These are phyloP conservation scores for Daktulosphaira vitifoliae DNA, from an alignment of 1,140 invertebrate species.

Conservation along the genomic window DNA sequence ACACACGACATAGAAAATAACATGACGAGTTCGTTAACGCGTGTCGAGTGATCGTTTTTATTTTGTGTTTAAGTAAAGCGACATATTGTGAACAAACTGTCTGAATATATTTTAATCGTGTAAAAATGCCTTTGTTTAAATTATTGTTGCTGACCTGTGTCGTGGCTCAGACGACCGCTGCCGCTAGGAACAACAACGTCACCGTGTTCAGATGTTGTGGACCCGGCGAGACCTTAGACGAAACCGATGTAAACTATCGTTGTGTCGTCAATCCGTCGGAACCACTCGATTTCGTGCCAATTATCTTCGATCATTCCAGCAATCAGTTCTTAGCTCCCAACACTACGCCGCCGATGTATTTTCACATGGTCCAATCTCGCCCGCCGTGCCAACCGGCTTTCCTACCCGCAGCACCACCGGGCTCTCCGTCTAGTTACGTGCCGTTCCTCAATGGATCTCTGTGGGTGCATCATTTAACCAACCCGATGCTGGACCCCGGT, in stretches of 20 bases:
- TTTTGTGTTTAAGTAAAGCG: no score
- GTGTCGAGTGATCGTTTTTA: background rate
- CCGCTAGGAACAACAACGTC: conserved; percentile 39
- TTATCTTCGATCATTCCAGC: conserved; percentile 47
- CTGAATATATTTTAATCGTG: no score
- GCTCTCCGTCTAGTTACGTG: conserved; percentile 40
- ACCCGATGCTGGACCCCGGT: conserved; percentile 39
- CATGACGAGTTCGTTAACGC: background rate
- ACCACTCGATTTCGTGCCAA: conserved; percentile 39
- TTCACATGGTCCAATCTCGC: background rate
- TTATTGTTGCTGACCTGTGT: background rate
- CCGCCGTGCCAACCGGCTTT: background rate
- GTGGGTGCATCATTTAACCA: conserved; percentile 43
- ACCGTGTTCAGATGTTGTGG: conserved; percentile 50
- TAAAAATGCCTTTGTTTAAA: no score
- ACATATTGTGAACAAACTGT: no score
- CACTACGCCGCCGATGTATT: conserved; percentile 46
- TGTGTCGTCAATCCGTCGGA: background rate
- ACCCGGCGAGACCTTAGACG: conserved; percentile 43
- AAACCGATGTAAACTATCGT: background rate
- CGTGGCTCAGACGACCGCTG: background rate
- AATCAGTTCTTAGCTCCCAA: conserved; percentile 40
- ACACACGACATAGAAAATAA: background rate
- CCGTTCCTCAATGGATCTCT: conserved; percentile 52
- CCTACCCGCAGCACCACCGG: conserved; percentile 35